A percentile compares a stretch with the other conserved stretches of the same genome.
These are phyloP conservation scores for Neogobius melanostomus DNA, from an alignment of 2,113 vertebrate species.

Conservation along the genomic window DNA sequence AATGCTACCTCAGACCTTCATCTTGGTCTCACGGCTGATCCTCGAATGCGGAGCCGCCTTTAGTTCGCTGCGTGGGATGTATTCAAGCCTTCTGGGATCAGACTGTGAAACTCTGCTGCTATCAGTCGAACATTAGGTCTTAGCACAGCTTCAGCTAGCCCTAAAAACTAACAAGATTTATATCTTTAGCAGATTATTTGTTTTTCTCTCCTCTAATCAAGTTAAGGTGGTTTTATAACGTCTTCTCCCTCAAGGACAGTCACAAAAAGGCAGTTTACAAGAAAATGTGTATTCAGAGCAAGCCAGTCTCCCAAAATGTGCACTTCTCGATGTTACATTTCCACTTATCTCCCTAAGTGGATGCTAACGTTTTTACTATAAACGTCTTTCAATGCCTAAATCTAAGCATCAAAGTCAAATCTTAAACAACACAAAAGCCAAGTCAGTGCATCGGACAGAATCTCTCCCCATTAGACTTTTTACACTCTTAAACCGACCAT, in stretches of 20 bases:
- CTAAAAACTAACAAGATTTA: slow-evolving; percentile 41
- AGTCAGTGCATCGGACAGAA: too few relatives aligned
- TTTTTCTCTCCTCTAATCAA: slow-evolving; percentile 42
- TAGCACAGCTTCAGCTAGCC: slow-evolving; percentile 43
- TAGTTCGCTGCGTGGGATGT: slow-evolving; percentile 34
- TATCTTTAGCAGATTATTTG: slow-evolving; percentile 43
- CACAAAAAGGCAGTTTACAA: slow-evolving; percentile 66
- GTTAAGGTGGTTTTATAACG: slow-evolving; percentile 48
- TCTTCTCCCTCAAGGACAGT: slow-evolving; percentile 54
- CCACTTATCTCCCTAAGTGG: background rate
- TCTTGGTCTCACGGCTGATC: slow-evolving; percentile 66
- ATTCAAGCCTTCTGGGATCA: slow-evolving; percentile 59
- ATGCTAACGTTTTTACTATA: background rate
- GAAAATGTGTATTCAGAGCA: slow-evolving; percentile 70
- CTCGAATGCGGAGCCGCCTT: slow-evolving; percentile 47
- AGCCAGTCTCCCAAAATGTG: background rate
- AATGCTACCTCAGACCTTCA: slow-evolving; percentile 68
- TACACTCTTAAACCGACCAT: too few relatives aligned
- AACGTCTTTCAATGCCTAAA: background rate
- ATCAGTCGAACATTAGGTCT: slow-evolving; percentile 49
- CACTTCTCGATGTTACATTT: background rate
- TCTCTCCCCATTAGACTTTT: too few relatives aligned
- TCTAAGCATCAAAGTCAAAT: background rate
- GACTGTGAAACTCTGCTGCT: slow-evolving; percentile 72
- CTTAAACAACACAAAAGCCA: background rate